Base-by-base conservation (phyloP, 1,140 invertebrate genomes). In the Drosophila leontia region DNA sequence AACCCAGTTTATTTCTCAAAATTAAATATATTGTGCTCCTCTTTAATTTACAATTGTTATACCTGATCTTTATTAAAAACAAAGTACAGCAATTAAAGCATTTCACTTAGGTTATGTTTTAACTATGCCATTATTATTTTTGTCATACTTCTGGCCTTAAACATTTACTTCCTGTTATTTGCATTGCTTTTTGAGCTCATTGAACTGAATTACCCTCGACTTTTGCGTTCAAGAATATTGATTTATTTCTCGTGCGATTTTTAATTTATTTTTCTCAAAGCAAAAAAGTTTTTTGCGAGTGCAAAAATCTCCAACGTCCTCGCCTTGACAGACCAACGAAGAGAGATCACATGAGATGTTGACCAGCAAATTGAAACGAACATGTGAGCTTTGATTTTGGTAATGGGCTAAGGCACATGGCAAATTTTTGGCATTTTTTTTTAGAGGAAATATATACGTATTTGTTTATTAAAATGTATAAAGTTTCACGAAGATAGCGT, bases 241-340 rank as follows among this genome's bases (percentile, higher is more conserved):
- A 72, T 60, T 72, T 72, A 72, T 72, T 72, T 60, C 45, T 58
- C 35, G 9, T 72, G 34, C 23, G 19, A 42, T 59, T 72, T 71
- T 57, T n/a, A 72, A 35, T 45, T 26, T 26, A 48, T 51, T 63
- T 76, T 55, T 57, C 48, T 42, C 29, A 32, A 62, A 39, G 53
- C 77, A 42, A 35, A 62, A 68, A 32, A 19, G 51, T 48, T 85
- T 62, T 62, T 85, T 62, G 51, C 37, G 34, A 72, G 82, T 81
- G 74, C 82, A 86, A 85, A 75, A 82, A 69, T 78, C 82, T 29
- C 26, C 48, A 57, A 17, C 59, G 82, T 82, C 79, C 79, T 86
- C 71, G 82, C 78, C 78, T 84, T 84, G 81, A 63, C 47, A 51
- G 34, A 51, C 29, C 32, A 32, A 60, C 34, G 45, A 42, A 65